phyloP scores from a whole-genome alignment of 2,113 vertebrate genomes.

The Rhodinocichla rosea region DNA sequence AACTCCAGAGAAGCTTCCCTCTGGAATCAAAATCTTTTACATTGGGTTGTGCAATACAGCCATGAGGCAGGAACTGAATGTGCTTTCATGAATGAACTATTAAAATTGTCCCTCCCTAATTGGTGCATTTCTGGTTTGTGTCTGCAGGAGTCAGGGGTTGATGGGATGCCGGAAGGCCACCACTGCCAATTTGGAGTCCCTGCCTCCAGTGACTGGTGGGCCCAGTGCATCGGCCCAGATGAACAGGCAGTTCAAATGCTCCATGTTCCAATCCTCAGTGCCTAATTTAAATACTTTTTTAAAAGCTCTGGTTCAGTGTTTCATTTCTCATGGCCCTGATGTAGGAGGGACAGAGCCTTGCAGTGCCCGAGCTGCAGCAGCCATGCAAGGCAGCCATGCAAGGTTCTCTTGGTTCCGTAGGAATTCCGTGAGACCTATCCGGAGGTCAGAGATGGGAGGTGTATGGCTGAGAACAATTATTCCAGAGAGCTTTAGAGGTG shows the following conservation, averaged over 20 bases:
- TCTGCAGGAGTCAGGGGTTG: slow-evolving; percentile 20
- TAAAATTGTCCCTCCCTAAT: background rate
- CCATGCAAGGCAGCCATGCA: background rate
- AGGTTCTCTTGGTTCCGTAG: background rate
- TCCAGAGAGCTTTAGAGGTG: background rate
- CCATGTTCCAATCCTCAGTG: background rate
- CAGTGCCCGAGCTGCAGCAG: fast-evolving
- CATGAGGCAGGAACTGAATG: background rate
- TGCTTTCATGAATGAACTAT: background rate
- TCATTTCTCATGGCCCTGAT: background rate
- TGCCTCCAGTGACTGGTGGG: background rate
- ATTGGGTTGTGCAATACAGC: background rate
- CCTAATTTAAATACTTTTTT: background rate
- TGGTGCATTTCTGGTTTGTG: background rate
- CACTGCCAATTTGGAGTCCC: background rate
- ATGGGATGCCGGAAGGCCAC: background rate
- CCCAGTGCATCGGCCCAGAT: background rate
- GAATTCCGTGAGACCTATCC: background rate
- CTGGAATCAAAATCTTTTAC: background rate
- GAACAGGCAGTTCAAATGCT: background rate
- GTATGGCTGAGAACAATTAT: background rate
- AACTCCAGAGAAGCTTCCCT: background rate
- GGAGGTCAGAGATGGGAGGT: background rate
- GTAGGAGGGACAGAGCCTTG: background rate
- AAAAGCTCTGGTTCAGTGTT: background rate